Evolutionary conservation across 2,797 vertebrate genomes (phyloP), one percentile per base, ranked within the genome.

Genomic region (Schizothorax lantsangensis): DNA sequence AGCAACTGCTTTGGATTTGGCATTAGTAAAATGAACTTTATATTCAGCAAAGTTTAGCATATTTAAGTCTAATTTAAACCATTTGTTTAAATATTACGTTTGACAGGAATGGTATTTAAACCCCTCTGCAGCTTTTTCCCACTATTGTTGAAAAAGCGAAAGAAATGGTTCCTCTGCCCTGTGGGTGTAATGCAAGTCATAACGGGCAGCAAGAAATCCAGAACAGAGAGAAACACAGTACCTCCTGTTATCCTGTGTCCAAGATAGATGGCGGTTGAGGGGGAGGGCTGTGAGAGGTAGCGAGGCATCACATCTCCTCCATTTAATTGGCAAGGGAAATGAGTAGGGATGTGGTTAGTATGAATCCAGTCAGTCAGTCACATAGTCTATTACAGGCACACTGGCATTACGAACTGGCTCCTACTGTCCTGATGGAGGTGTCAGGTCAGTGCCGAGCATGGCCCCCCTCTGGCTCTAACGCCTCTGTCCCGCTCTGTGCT

Each of bases 371-470:
- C 87, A 88, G 77, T 86, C 88, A 89, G 81, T 83, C 89, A 85
- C 82, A 84, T 68, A 93, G 89, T 94, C 93, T 92, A 95, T 95
- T 94, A 95, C 83, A 57, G 81, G 78, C 79, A 81, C 69, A 77
- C 71, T 84, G 87, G 88, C 92, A 80, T 83, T 90, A 74, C 36
- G 71, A 49, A 86, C 88, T 86, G 83, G 88, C 62, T 85, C 78
- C 68, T 73, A 66, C 33, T 64, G 78, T 79, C 81, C 95, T 96
- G 97, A 96, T 96, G 97, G 96, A 96, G 96, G 95, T 96, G 97
- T 96, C 96, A 98, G 97, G 96, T 97, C 95, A 95, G 91, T 94
- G 95, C 96, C 95, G 96, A 96, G 96, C 91, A 95, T 93, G 94
- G 74, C 64, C 88, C 89, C 91, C 91, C 78, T 81, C 85, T 93